Base-by-base conservation (phyloP, 53 echinoderm and acorn worm genomes). In the Arbacia lixula region DNA sequence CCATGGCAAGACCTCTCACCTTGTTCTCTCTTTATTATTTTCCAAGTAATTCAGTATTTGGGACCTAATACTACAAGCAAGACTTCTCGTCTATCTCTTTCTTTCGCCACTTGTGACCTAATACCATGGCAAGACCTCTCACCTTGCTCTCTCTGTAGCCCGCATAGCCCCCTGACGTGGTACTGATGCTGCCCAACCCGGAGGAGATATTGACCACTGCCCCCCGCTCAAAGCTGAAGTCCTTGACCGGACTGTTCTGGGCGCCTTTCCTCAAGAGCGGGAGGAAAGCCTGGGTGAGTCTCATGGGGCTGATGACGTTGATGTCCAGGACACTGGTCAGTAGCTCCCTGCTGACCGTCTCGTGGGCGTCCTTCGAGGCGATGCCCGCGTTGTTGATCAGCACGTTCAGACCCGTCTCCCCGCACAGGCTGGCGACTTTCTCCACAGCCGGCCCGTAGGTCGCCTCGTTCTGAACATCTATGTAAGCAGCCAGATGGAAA, bases 121-220 rank as follows among this genome's bases (percentile, higher is more conserved):
- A n/a, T n/a, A n/a, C n/a, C n/a, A n/a, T n/a, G n/a, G n/a, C n/a
- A n/a, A n/a, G n/a, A n/a, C 24, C 33, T 3, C 53, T 68, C 63
- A 93, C 94, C 91, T 93, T 93, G 25, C 91, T 86, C 54, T 83
- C 84, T 86, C 91, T 82, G 66, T 93, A 91, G 14, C 91, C 82
- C 61, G 82, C 85, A 60, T 75, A 28, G 50, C 85, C 80, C n/a
- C 94, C 40, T 6, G 24, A 78, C 1, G 73, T 83, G 37, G 86
- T 53, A 12, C 33, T 40, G 17, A 95, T 87, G 42, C 88, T 85
- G 16, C 80, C 89, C 25, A 85, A 68, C 16, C 84, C 87, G 12
- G 91, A 86, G 6, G 94, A 78, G 29, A 91, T 77, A 24, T 89
- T 89, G 35, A 91, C 30, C 4, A 91, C 36, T 2, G 91, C 88